Conservation (phyloP, 2,797 vertebrate species). For the Brachymystax lenok region DNA sequence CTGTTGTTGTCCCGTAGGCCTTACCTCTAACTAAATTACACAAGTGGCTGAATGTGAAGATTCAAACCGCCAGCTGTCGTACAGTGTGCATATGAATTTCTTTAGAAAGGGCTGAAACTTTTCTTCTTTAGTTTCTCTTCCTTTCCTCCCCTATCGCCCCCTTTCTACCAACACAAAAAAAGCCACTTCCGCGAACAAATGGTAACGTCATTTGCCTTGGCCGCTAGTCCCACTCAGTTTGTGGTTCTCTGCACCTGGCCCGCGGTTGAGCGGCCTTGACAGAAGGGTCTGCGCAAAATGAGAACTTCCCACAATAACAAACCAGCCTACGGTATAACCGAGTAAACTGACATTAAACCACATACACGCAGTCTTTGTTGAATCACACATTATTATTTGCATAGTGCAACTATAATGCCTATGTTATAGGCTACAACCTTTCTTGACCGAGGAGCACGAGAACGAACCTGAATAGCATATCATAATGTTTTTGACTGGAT, state of each 20-base stretch:
- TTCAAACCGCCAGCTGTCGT: conserved; percentile 15
- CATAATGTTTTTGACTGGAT: neutral
- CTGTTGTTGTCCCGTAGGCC: conserved; percentile 21
- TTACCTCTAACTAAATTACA: conserved; percentile 40
- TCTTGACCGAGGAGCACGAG: neutral
- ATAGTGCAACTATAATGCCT: neutral
- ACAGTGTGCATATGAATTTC: conserved; percentile 43
- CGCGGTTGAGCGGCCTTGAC: conserved; percentile 6
- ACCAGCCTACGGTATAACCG: neutral
- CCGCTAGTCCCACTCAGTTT: conserved; percentile 34
- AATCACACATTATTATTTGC: neutral
- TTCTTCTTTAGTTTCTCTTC: conserved; percentile 58
- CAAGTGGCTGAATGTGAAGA: conserved; percentile 29
- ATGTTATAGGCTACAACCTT: neutral
- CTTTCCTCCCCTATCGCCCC: conserved; percentile 57
- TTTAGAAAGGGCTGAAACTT: conserved; percentile 60
- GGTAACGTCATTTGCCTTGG: conserved; percentile 73
- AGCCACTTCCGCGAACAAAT: conserved; percentile 80
- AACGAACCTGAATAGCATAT: neutral
- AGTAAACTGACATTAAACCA: neutral
- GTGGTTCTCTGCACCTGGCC: conserved; percentile 56
- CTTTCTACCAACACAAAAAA: conserved; percentile 68
- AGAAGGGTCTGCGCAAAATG: conserved; percentile 46
- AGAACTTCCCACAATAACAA: conserved; percentile 4
- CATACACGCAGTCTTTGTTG: neutral